Base-by-base conservation (phyloP, 2,888 invertebrate genomes). In the Tuta absoluta region DNA sequence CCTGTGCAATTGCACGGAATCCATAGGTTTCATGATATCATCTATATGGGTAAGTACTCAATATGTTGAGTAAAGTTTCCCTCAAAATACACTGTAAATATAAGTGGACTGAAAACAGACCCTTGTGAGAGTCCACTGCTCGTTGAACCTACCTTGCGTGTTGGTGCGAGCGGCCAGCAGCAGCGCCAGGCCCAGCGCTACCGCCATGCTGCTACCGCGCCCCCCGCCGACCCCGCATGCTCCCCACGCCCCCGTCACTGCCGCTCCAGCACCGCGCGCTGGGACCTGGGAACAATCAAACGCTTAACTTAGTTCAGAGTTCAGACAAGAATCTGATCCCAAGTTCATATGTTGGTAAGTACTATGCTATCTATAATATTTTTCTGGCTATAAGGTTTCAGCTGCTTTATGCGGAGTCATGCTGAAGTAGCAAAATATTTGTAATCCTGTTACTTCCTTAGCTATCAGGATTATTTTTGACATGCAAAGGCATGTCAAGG, bases 201-300 rank as follows among this genome's bases (percentile, higher is more conserved):
- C 75, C 73, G 79, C 80, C 85, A 86, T 85, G 77, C 79, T 83
- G 82, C 75, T 74, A 76, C 72, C 76, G 74, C 66, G 67, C 65
- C 69, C 69, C 65, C 69, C 69, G 74, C 76, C 66, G 70, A 73
- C 71, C 56, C 63, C 69, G 69, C 78, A 75, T 78, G 66, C 69
- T 73, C 67, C 76, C 77, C 74, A 74, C 72, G 75, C 71, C 63
- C 68, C 59, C 38, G 59, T 24, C 59, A 38, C 41, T 23, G 59
- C 38, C 19, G 21, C 21, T n/a, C 12, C 19, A 41, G n/a, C 59
- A 23, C 59, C 14, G 41, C 41, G 5, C 59, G 23, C 8, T 10
- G 0, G 23, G 19, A 59, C 14, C 59, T 53, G 53, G 3, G 24
- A 19, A 53, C 53, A 53, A 53, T 19, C 53, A 53, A 53, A 21